A percentile compares a stretch with the other conserved stretches of the same genome.
Conservation (phyloP, 1,140 invertebrate species). For the Habropoda laboriosa region DNA sequence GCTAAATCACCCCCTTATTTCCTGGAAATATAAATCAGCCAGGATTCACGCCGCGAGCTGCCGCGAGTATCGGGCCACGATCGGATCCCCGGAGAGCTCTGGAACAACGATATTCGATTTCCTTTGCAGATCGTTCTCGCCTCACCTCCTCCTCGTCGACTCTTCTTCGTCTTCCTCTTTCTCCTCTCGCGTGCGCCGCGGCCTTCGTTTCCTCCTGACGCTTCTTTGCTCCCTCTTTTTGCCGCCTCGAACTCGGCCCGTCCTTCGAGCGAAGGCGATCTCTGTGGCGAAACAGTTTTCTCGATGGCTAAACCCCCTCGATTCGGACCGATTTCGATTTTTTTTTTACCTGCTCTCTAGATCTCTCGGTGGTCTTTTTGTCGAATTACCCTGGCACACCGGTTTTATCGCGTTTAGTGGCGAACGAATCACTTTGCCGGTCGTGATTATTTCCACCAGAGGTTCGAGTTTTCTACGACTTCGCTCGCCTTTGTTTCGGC, state of each 20-base stretch:
- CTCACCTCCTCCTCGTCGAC: slow-evolving; percentile 47
- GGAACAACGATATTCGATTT: slow-evolving; percentile 67
- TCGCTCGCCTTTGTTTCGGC: not conserved
- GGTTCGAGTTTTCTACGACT: not conserved
- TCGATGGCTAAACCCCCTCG: slow-evolving; percentile 40
- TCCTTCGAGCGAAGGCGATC: slow-evolving; percentile 19
- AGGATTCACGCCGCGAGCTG: slow-evolving; percentile 53
- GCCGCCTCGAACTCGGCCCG: not conserved
- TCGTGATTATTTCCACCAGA: slow-evolving; percentile 54
- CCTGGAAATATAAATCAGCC: slow-evolving; percentile 69
- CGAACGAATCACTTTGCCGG: slow-evolving; percentile 52
- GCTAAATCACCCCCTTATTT: slow-evolving; percentile 51
- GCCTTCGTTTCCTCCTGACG: slow-evolving; percentile 49
- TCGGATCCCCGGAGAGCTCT: slow-evolving; percentile 18
- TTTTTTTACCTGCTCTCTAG: not conserved
- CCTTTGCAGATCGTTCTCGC: slow-evolving; percentile 70
- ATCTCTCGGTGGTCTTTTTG: slow-evolving; percentile 21
- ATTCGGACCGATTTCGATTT: not conserved
- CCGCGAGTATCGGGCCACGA: slow-evolving; percentile 1
- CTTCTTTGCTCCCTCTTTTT: slow-evolving; percentile 49
- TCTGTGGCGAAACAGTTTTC: slow-evolving; percentile 66
- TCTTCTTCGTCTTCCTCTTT: not conserved
- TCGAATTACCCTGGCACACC: slow-evolving; percentile 25
- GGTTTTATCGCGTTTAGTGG: slow-evolving; percentile 43
- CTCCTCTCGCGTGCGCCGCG: slow-evolving; percentile 34